Percentiles rank a stretch among this genome's conserved stretches.
phyloP scores from a whole-genome alignment of 2,888 invertebrate species.

The Thymelicus lineola region DNA sequence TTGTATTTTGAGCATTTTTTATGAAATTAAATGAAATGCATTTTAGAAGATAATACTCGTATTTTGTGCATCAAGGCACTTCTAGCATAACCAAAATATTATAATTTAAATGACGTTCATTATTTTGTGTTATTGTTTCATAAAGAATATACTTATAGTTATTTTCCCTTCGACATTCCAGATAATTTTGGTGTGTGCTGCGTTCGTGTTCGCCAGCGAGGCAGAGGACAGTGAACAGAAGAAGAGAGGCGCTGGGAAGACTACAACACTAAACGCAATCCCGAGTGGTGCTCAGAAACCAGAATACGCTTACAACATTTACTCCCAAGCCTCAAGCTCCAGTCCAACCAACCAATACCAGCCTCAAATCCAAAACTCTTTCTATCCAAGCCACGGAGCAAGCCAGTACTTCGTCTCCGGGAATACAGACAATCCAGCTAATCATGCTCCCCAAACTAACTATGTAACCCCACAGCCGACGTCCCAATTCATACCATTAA shows the following conservation, averaged over 20 bases:
- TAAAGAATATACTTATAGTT: background rate
- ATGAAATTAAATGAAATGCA: too few relatives aligned
- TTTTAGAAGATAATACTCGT: too few relatives aligned
- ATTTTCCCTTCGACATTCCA: constrained; percentile 52
- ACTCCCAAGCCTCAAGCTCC: constrained; percentile 61
- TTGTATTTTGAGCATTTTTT: too few relatives aligned
- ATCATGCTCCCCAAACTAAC: constrained; percentile 53
- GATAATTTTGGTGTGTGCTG: constrained; percentile 68
- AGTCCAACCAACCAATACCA: constrained; percentile 61
- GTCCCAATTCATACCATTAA: constrained; percentile 70
- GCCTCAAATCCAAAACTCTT: constrained; percentile 67
- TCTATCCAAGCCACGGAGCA: constrained; percentile 68
- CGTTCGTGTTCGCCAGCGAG: constrained; percentile 66
- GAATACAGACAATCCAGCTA: constrained; percentile 47
- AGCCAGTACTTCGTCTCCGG: constrained; percentile 66
- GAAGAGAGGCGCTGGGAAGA: constrained; percentile 74
- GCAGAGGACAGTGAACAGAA: constrained; percentile 74
- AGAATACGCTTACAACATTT: constrained; percentile 76
- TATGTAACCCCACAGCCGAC: constrained; percentile 58
- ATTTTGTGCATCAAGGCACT: too few relatives aligned
- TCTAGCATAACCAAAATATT: too few relatives aligned
- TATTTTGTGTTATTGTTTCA: constrained; percentile 1
- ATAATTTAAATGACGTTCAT: background rate
- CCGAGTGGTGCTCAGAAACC: constrained; percentile 76
- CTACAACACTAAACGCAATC: constrained; percentile 69